Base-by-base conservation (phyloP, 1,140 invertebrate genomes). In the Eurosta solidaginis region DNA sequence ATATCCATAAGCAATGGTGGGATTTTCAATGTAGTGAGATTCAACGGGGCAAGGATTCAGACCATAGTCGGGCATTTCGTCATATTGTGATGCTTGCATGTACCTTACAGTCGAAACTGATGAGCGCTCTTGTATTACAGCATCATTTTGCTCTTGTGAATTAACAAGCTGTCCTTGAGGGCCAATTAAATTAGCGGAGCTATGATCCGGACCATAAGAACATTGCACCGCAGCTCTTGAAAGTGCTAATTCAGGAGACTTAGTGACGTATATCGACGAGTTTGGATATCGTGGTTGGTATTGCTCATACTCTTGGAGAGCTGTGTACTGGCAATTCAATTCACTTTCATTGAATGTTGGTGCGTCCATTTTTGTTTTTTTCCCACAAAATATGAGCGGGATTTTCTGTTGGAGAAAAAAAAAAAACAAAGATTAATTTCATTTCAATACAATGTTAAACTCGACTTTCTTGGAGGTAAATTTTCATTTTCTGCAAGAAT, bases 61-160 rank as follows among this genome's bases (percentile, higher is more conserved):
- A 77, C 92, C 89, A 88, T 94, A 94, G 84, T 93, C 92, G 80
- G 91, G 90, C 79, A 92, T 89, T 84, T 92, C 92, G 80, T 90
- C 89, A 77, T 89, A 90, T 17, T 89, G 89, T n/a, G 87, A 83
- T 10, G 88, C 82, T 78, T 85, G 84, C 74, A 85, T 81, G 47
- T 86, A 87, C 74, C 85, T 77, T 3, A 85, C 85, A 20, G 86
- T 83, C 27, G 89, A 82, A 36, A 89, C 88, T 74, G 91, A 83
- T 42, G 73, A 74, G 14, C 25, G 49, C 9, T 74, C 47, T 45
- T 59, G 25, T 50, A 81, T 82, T 20, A 91, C 91, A 45, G 92
- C 91, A 78, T 91, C 91, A 78, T 91, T 90, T 54, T 90, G 89
- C 78, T 92, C 92, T 45, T 91, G 90, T 80, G 90, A 89, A 74